Conservation (phyloP, 2,113 vertebrate genomes). For the Nymphicus hollandicus region DNA sequence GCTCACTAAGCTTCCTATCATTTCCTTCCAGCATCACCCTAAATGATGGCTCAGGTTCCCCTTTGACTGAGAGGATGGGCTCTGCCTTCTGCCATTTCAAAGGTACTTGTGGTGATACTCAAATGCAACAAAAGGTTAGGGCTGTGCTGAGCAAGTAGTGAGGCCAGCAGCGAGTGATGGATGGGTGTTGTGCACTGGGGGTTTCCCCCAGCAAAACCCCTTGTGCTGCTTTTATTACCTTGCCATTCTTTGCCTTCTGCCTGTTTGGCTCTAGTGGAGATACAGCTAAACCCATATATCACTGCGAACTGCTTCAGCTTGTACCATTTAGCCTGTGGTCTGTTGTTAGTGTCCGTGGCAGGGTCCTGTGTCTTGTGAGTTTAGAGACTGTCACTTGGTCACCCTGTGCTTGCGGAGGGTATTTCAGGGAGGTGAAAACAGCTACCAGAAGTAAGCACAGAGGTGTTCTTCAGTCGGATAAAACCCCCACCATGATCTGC, state of each 20-base stretch:
- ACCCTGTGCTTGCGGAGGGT: not conserved
- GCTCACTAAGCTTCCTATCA: no score
- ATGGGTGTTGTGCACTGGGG: not conserved
- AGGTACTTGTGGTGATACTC: not conserved
- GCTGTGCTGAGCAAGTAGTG: not conserved
- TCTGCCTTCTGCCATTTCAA: not conserved
- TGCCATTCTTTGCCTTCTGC: not conserved
- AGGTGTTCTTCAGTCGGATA: not conserved
- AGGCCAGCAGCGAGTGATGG: accelerated
- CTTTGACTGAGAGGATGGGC: not conserved
- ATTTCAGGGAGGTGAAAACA: not conserved
- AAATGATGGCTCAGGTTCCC: not conserved
- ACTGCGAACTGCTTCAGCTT: not conserved
- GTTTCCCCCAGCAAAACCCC: not conserved
- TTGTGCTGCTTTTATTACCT: not conserved
- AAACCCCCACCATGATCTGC: not conserved
- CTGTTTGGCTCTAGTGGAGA: not conserved
- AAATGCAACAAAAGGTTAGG: not conserved
- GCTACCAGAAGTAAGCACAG: not conserved
- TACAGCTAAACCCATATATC: not conserved
- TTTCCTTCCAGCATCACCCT: no score
- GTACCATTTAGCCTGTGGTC: not conserved
- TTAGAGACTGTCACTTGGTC: accelerated
- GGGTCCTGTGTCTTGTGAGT: not conserved
- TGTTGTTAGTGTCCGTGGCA: accelerated